Percentiles rank a stretch among this genome's conserved stretches.
phyloP scores from a whole-genome alignment of 2,113 vertebrate species.

The Pao palembangensis region DNA sequence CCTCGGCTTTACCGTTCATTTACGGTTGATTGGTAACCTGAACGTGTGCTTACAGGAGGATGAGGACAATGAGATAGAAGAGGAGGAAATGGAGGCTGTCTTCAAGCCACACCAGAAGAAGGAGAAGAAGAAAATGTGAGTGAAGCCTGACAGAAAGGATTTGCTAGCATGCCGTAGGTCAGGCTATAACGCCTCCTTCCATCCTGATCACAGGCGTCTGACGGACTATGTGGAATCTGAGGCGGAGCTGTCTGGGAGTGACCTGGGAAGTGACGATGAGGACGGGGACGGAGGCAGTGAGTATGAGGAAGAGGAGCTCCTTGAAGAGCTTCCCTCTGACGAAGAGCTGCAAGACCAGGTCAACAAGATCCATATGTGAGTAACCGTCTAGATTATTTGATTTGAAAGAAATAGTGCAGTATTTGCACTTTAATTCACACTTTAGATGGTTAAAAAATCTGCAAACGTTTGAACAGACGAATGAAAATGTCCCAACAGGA shows the following conservation, averaged over 20 bases:
- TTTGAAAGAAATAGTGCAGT: too few relatives aligned
- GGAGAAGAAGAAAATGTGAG: constrained; percentile 87
- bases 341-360: constrained; percentile 88
- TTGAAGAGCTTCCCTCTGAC: constrained; percentile 89
- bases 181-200: background rate
- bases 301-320: constrained; percentile 89
- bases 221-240: constrained; percentile 90
- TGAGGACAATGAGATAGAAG: constrained; percentile 52
- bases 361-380: constrained; percentile 97
- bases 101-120: constrained; percentile 57
- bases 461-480: background rate
- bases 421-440: too few relatives aligned
- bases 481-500: constrained; percentile 73
- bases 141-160: background rate
- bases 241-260: constrained; percentile 93
- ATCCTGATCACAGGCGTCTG: constrained; percentile 70
- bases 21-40: background rate
- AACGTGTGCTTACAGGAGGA: constrained; percentile 57
- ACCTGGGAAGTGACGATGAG: constrained; percentile 88
- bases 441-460: too few relatives aligned
- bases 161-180: background rate
- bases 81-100: constrained; percentile 81
- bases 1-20: background rate
- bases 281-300: constrained; percentile 81
- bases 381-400: background rate